Evolutionary conservation across 2,113 vertebrate genomes (phyloP), one percentile per base, ranked within the genome.

Genomic region (Sula dactylatra): DNA sequence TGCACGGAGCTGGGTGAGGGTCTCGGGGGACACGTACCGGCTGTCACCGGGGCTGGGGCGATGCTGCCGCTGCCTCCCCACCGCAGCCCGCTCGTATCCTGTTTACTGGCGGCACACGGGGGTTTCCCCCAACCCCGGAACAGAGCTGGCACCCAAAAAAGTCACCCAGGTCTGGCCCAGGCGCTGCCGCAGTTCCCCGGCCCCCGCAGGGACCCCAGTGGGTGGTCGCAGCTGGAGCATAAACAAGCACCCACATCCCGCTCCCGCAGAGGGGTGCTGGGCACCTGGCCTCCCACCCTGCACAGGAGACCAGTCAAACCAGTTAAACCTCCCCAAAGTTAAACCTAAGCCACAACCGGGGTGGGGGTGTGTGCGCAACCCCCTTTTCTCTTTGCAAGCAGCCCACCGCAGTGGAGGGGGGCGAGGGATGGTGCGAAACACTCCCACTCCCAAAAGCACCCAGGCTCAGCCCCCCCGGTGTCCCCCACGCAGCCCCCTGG

Each of bases 11-110:
- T 20, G 58, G 47, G 42, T 9, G 47, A 26, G 59, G 26, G 29
- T 6, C 9, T 11, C 1, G 14, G 58, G 64, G 45, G 38, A 56
- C 67, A 88, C 76, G 5, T 40, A 50, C 74, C 64, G 13, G 24
- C 24, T 66, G 67, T 13, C 56, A 6, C 55, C 18, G 34, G 52
- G 59, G 44, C n/a, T 9, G 82, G 27, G 59, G 22, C 3, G 88
- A 20, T 73, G 87, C 91, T 29, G 52, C 38, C 13, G 59, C 80
- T 16, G 59, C 17, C 34, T 38, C 84, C 58, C 26, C 78, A 7
- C 92, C 61, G 32, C 85, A 49, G 66, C 49, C 47, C 20, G 31
- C 83, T 70, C 49, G 76, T 96, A 91, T 96, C 95, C 95, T 93
- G 95, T 94, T 91, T 93, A 65, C 80, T 2, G 70, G 47, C 7